Conservation (phyloP, 2,113 vertebrate genomes). For the Bos indicus region DNA sequence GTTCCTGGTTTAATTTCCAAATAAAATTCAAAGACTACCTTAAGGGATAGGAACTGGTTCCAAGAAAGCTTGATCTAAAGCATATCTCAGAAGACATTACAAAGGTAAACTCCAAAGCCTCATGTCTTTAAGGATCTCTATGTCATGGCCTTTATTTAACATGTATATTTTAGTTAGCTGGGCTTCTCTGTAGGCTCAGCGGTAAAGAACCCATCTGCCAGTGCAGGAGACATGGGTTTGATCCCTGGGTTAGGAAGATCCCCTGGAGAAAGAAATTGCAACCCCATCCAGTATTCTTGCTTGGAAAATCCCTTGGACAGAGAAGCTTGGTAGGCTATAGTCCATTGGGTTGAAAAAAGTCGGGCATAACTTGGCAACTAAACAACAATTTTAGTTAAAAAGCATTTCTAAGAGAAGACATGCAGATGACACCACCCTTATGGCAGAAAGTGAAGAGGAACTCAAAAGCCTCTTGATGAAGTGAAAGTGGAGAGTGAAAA, state of each 20-base stretch:
- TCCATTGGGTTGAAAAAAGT: not conserved
- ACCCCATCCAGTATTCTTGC: not conserved
- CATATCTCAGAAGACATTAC: not conserved
- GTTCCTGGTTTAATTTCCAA: not conserved
- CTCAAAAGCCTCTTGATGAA: too few species aligned
- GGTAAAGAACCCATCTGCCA: not conserved
- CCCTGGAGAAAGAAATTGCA: not conserved
- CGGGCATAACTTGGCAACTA: not conserved
- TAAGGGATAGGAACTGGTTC: not conserved
- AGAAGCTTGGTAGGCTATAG: not conserved
- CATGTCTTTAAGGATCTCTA: not conserved
- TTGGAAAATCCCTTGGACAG: not conserved
- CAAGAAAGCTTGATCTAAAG: not conserved
- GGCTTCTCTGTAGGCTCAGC: not conserved
- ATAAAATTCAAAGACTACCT: not conserved
- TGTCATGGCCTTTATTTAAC: not conserved
- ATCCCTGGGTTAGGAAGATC: not conserved
- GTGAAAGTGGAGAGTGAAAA: too few species aligned
- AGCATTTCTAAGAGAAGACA: too few species aligned
- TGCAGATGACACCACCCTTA: too few species aligned
- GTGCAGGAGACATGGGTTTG: not conserved
- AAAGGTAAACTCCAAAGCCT: not conserved
- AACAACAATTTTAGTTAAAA: not conserved
- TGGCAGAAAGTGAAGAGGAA: too few species aligned
- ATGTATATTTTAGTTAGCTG: not conserved